Percentiles rank a stretch among this genome's conserved stretches.
phyloP scores from a whole-genome alignment of 1,140 invertebrate genomes.

The Aplysia californica region DNA sequence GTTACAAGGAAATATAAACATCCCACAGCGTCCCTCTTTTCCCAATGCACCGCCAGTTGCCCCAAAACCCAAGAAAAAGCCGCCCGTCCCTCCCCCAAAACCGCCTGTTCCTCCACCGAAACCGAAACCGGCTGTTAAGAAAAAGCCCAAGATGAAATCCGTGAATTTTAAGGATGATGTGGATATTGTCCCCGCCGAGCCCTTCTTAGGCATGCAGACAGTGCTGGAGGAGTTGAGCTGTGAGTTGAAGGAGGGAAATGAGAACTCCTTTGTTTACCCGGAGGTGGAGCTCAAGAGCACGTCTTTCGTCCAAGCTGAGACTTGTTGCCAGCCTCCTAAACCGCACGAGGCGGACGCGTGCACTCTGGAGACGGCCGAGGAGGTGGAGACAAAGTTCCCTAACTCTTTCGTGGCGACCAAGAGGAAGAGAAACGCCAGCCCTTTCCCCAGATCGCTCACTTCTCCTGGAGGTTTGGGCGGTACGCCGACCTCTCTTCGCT shows the following conservation, averaged over 20 bases:
- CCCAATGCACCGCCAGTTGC: too few relatives aligned
- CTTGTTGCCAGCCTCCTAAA: not conserved
- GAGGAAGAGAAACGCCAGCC: not conserved
- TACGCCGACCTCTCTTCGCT: not conserved
- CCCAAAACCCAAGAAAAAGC: too few relatives aligned
- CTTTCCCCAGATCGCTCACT: not conserved
- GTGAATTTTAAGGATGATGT: slow-evolving; percentile 20
- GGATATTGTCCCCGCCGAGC: not conserved
- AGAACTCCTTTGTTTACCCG: too few relatives aligned
- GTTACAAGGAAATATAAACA: too few relatives aligned
- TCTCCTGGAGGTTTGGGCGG: not conserved
- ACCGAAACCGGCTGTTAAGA: too few relatives aligned
- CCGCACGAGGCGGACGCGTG: not conserved
- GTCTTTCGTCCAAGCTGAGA: not conserved
- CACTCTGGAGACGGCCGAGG: not conserved
- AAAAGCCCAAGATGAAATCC: slow-evolving; percentile 5
- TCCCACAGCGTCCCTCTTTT: too few relatives aligned
- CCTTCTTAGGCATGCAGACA: not conserved
- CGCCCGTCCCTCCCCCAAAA: slow-evolving; percentile 4
- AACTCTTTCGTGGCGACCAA: slow-evolving; percentile 24
- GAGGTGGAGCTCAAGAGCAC: not conserved
- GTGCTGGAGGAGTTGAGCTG: slow-evolving; percentile 1
- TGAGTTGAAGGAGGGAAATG: too few relatives aligned
- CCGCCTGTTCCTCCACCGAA: not conserved
- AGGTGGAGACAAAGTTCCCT: slow-evolving; percentile 23